Evolutionary conservation across 2,113 vertebrate genomes (phyloP).

Genomic region (Actenoides lindsayi): DNA sequence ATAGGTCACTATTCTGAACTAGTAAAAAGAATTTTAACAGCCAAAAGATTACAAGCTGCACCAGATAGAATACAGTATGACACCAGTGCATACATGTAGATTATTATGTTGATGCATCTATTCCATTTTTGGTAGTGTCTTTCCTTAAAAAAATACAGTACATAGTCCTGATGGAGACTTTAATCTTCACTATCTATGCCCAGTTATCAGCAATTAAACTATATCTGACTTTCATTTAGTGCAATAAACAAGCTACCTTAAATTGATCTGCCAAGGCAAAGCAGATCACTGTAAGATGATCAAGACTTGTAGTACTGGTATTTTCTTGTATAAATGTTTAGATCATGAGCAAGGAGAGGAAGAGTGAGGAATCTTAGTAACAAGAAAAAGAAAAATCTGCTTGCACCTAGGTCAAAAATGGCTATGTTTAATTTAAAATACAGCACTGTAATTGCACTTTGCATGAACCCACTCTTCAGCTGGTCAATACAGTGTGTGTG

Average conservation of each 20-base stretch:
- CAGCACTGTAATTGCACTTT: fast-evolving
- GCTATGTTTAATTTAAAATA: neutral
- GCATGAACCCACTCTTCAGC: neutral
- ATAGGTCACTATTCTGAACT: neutral
- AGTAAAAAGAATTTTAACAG: neutral
- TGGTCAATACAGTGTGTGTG: neutral
- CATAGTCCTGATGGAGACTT: neutral
- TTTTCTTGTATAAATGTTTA: neutral
- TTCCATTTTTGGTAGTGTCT: neutral
- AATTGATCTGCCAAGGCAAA: neutral
- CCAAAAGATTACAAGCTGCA: neutral
- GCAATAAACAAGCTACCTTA: neutral
- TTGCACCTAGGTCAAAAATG: neutral
- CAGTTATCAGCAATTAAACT: neutral
- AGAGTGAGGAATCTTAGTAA: neutral
- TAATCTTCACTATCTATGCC: neutral
- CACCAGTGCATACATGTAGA: neutral
- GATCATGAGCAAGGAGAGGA: neutral
- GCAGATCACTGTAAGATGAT: neutral
- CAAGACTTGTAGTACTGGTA: neutral
- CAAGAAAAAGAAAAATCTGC: neutral
- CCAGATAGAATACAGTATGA: neutral
- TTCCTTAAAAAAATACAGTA: neutral
- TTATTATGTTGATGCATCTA: neutral
- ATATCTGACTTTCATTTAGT: neutral